These are phyloP conservation scores for Lytechinus pictus DNA, from an alignment of 35 echinoderm and acorn worm genomes.

Conservation along the genomic window DNA sequence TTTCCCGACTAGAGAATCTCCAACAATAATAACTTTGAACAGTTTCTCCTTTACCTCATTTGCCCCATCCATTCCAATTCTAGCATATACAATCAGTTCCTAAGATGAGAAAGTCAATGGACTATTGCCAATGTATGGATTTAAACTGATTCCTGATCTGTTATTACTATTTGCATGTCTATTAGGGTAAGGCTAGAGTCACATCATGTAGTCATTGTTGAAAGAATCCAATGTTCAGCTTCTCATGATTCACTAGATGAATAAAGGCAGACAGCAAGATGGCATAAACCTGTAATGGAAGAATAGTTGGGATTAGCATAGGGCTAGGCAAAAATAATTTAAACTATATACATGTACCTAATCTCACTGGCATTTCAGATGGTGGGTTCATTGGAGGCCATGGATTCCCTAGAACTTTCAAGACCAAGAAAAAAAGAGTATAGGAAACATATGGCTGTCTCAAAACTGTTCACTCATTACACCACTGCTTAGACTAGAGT, in stretches of 20 bases:
- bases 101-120: neutral
- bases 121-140: neutral
- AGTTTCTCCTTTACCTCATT: conserved; percentile 60
- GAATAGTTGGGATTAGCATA: no score
- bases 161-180: neutral
- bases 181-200: neutral
- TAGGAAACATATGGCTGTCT: no score
- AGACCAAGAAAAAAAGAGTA: no score
- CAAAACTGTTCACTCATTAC: no score
- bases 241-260: neutral
- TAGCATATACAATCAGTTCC: neutral
- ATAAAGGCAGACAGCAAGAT: no score
- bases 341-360: no score
- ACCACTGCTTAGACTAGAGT: no score
- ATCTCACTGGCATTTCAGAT: no score
- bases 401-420: no score
- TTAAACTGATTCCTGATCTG: neutral
- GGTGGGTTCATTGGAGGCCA: no score
- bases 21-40: conserved; percentile 90
- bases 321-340: no score
- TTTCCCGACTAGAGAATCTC: conserved; percentile 88
- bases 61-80: conserved; percentile 15
- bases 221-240: neutral
- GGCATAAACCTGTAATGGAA: no score
- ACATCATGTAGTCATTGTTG: neutral